A percentile compares a stretch with the other conserved stretches of the same genome.
Evolutionary conservation across 2,113 vertebrate species (phyloP).

Genomic region (Cyprinus carpio): DNA sequence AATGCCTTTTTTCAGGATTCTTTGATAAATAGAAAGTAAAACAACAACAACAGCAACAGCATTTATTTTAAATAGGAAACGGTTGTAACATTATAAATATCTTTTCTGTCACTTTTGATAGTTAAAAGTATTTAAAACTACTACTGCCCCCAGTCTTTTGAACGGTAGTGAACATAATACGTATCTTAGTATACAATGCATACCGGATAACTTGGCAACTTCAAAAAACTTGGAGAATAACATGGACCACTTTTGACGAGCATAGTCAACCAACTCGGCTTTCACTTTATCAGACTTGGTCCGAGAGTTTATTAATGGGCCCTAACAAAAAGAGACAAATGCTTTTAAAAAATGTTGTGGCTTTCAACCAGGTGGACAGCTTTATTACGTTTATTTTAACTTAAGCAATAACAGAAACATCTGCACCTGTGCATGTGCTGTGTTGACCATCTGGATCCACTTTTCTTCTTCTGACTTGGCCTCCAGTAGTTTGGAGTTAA

Average conservation of each 20-base stretch:
- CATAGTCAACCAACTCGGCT: slow-evolving; percentile 83
- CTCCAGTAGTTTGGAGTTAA: slow-evolving; percentile 79
- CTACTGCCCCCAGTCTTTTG: background rate
- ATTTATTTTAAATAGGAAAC: background rate
- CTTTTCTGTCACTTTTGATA: background rate
- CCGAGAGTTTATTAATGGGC: slow-evolving; percentile 73
- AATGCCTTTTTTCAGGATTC: background rate
- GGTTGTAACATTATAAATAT: background rate
- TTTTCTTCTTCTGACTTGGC: slow-evolving; percentile 81
- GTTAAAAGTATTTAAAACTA: background rate
- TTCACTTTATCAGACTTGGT: slow-evolving; percentile 72
- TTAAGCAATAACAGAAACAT: background rate
- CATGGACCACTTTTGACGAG: slow-evolving; percentile 88
- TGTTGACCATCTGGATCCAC: slow-evolving; percentile 84
- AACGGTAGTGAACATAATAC: background rate
- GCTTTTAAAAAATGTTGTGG: background rate
- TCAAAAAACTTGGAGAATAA: slow-evolving; percentile 94
- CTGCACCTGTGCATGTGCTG: slow-evolving; percentile 82
- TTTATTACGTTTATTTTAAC: background rate
- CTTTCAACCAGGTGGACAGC: background rate
- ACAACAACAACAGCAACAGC: background rate
- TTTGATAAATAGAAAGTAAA: background rate
- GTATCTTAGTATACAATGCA: background rate
- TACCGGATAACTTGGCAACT: slow-evolving; percentile 86
- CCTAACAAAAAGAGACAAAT: slow-evolving; percentile 68